Base-by-base conservation (phyloP, 2,797 vertebrate genomes). In the Sitta carolinensis region DNA sequence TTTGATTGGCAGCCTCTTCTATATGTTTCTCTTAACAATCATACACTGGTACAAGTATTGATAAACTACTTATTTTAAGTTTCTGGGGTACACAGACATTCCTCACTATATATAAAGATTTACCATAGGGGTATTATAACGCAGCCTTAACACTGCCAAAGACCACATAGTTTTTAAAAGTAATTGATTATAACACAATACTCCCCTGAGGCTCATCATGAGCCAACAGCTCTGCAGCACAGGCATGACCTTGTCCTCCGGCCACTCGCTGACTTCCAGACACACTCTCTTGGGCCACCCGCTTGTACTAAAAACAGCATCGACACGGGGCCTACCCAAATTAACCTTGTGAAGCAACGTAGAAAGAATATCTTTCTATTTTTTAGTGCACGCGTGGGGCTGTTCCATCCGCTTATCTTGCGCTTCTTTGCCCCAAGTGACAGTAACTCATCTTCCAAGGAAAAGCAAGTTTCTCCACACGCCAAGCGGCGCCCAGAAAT, bases 301-400 rank as follows among this genome's bases (percentile, higher is more conserved):
- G 50, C 72, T 61, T 11, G 16, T 34, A 18, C 86, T 48, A 78
- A 76, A 72, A 78, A 57, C 10, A 88, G 34, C 69, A 36, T 0
- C 8, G 57, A 63, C 9, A 16, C 13, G 8, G 12, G 27, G 40
- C 25, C 40, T 10, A 11, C 3, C 29, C 29, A 51, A 68, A 83
- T 17, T 38, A 50, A 25, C 43, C 34, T 11, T 4, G 10, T 4
- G 42, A 54, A 14, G 22, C 32, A 76, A 30, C 0, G 3, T 0
- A 58, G 43, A 36, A 50, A 34, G 23, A 48, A 2, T 10, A 43
- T 43, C 19, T 6, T 75, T 27, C 23, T 43, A 26, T 29, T 68
- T 58, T 51, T 42, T 19, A 62, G 47, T 1, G 22, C 21, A 42
- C 30, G 26, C 12, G 13, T 30, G 20, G 27, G 16, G 42, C 29